Percentiles rank a stretch among this genome's conserved stretches.
Evolutionary conservation across 2,113 vertebrate genomes (phyloP).

Genomic region (Todiramphus saurophagus): DNA sequence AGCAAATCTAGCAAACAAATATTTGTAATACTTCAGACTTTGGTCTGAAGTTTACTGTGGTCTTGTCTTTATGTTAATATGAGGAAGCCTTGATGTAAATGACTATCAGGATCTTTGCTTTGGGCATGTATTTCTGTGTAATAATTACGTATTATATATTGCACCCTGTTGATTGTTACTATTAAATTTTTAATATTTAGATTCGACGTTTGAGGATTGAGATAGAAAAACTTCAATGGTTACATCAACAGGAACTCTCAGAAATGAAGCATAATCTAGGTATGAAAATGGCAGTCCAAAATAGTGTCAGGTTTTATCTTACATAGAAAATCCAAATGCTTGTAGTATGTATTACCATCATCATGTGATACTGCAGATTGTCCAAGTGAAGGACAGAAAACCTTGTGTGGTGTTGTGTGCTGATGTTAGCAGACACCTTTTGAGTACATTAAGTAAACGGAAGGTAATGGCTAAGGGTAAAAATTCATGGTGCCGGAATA

Average conservation of each 20-base stretch:
- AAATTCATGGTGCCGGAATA: background rate
- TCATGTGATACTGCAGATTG: background rate
- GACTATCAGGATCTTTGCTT: background rate
- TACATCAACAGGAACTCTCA: conserved; percentile 94
- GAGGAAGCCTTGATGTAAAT: background rate
- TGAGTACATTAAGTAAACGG: background rate
- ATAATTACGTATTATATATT: background rate
- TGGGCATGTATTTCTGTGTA: background rate
- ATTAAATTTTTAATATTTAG: conserved; percentile 65
- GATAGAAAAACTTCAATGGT: conserved; percentile 96
- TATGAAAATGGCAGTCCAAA: conserved; percentile 57
- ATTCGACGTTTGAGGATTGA: conserved; percentile 95
- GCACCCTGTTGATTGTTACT: background rate
- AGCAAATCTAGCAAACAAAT: background rate
- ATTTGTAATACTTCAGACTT: background rate
- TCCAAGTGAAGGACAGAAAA: background rate
- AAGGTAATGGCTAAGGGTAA: background rate
- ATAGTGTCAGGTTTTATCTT: background rate
- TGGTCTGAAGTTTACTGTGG: background rate
- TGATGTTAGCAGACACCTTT: background rate
- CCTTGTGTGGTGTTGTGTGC: background rate
- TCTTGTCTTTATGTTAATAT: background rate
- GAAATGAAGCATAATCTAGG: conserved; percentile 98
- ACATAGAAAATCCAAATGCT: background rate
- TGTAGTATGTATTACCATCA: background rate